Base-by-base conservation (phyloP, 2,113 vertebrate genomes). In the Campylomormyrus tamandua region DNA sequence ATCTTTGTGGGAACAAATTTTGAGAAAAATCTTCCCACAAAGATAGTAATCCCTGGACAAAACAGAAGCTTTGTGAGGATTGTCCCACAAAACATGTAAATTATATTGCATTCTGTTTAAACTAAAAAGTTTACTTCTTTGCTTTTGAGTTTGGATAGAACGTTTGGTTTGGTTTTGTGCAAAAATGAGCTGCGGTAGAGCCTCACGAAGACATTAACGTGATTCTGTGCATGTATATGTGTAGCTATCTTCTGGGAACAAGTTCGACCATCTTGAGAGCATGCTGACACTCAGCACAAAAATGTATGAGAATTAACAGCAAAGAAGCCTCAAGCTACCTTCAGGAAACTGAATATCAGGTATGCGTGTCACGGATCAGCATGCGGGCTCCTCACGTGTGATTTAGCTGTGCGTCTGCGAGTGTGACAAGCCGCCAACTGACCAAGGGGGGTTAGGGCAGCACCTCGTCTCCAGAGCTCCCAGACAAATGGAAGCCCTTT, bases 401-500 rank as follows among this genome's bases (percentile, higher is more conserved):
- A 42, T 80, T 80, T 39, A 39, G 35, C 74, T 80, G 15, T 39
- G 74, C 31, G 35, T 80, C 74, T 86, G 84, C 13, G 52, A 35
- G 27, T 6, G n/a, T 27, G 85, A 87, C 24, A 27, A 31, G 49
- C 27, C 9, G 5, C 5, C 31, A 27, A 53, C 46, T 35, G 85
- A 53, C 27, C 85, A 3, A 13, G 49, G 46, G n/a, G n/a, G 48
- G 48, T 52, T 9, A 53, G n/a, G 15, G 50, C 48, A n/a, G 15
- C 50, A 21, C 85, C 31, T 53, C 85, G 9, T 53, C 45, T 45
- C 42, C 83, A 24, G 83, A 84, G 83, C 39, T 84, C 83, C 6
- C 83, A 84, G 83, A 84, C 83, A 46, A 84, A 84, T 46, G 85
- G 49, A 39, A 53, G 31, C 85, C 85, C 85, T 87, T 53, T 87